phyloP scores from a whole-genome alignment of 2,113 vertebrate species.

The Camelus dromedarius region DNA sequence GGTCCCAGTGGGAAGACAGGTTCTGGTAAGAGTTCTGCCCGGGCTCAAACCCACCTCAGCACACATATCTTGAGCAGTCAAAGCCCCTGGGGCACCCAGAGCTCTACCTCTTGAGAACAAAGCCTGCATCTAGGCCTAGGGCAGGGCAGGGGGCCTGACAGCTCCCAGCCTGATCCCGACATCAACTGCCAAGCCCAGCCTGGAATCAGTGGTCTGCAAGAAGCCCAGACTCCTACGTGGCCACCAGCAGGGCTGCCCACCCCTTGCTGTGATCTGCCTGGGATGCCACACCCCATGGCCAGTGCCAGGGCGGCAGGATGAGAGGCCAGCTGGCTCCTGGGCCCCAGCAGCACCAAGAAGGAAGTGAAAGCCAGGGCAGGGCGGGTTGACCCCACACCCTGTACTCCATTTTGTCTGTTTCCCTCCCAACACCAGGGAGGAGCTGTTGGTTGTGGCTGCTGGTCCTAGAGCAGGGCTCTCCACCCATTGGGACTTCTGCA shows the following conservation, averaged over 20 bases:
- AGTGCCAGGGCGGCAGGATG: rapidly evolving
- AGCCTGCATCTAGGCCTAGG: not conserved
- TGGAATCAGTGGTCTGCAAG: not conserved
- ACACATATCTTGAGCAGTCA: not conserved
- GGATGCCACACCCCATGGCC: not conserved
- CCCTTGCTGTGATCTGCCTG: not conserved
- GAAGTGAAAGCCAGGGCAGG: not conserved
- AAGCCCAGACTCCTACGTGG: not conserved
- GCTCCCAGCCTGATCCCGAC: not conserved
- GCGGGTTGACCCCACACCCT: not conserved
- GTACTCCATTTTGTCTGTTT: not conserved
- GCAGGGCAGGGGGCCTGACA: not conserved
- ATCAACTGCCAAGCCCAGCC: not conserved
- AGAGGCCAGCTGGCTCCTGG: not conserved
- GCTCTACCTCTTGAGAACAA: not conserved
- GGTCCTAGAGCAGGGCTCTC: not conserved
- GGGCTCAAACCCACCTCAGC: not conserved
- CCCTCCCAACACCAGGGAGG: no score
- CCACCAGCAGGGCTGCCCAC: not conserved
- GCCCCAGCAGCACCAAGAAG: not conserved
- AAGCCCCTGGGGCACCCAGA: not conserved
- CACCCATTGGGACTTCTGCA: not conserved
- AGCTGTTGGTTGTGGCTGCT: not conserved
- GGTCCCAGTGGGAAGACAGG: not conserved
- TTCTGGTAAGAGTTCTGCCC: not conserved